Base-by-base conservation (phyloP, 2,113 vertebrate genomes). In the Cryptotis parvus region DNA sequence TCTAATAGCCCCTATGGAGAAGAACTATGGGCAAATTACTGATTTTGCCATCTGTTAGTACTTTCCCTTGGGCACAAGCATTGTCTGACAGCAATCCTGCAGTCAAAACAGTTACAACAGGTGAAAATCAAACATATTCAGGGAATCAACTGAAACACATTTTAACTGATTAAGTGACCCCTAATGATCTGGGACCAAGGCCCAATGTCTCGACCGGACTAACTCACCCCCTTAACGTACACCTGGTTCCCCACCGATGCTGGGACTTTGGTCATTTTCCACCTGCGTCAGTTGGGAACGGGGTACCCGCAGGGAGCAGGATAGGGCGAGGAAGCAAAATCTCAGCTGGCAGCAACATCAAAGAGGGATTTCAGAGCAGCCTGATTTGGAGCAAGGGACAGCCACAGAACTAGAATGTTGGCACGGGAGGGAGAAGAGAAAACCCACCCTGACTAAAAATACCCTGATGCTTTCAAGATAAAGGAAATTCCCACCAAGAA, bases 331-430 rank as follows among this genome's bases (percentile, higher is more conserved):
- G 69, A 52, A 93, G 85, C 93, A 90, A 94, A 95, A 91, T 95
- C 88, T 92, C 61, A 93, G 76, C 80, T 94, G 93, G 95, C 90
- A 93, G 73, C 33, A 76, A 91, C 92, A 96, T 96, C 93, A 95
- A 94, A 94, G 89, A 88, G 72, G 83, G 94, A 95, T 93, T 95
- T 92, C 65, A 26, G 88, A 39, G 72, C 91, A 93, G 78, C 87
- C 77, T 89, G 76, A 89, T 87, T 93, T 87, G 78, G 88, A 93
- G 73, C 22, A 5, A 93, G 90, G 91, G 78, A 79, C 94, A 91
- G 75, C 43, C 78, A 84, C 79, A 61, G 66, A 94, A 94, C 85
- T 84, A 76, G 84, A 91, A 94, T 26, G 45, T 87, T 31, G 33
- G 24, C 12, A 27, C 12, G 18, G 20, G 27, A 9, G 27, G n/a